Base-by-base conservation (phyloP, 2,113 vertebrate species). In the Hyaena hyaena region DNA sequence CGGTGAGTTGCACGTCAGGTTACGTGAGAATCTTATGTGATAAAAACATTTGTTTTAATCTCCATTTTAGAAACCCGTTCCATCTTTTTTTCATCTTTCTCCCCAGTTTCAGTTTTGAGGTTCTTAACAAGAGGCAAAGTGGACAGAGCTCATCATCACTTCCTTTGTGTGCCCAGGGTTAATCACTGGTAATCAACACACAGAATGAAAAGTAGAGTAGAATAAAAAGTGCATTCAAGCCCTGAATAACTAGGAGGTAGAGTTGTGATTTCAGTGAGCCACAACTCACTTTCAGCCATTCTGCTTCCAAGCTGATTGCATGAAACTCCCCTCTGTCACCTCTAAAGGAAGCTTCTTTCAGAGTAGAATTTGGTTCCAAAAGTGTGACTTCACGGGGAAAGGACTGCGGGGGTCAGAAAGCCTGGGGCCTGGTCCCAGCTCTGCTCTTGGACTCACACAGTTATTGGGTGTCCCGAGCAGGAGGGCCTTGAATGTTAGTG, bases 1-100 rank as follows among this genome's bases (percentile, higher is more conserved):
- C 99, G 50, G 99, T 99, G 98, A 98, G 99, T 69, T 35, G 74
- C 53, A 28, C 76, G 14, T 24, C 28, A 39, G 61, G 58, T 69
- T 31, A 31, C 14, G 0, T 48, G 21, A n/a, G 0, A 0, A 1
- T 26, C 79, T 87, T 28, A 3, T 1, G 0, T 28, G 1, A 58
- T 58, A 16, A 79, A 45, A 88, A 43, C 3, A 0, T 6, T 35
- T 12, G 19, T 8, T 81, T 11, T 7, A 83, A 77, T 28, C 88
- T 69, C 39, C 33, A 6, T 58, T 71, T 82, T 33, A 65, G 68
- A 66, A 86, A n/a, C 31, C 10, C 23, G 28, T 23, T 31, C 39
- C n/a, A 74, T 33, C 17, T 43, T 28, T 12, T 93, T 58, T 61
- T 76, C 17, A 55, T 31, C 8, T 63, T 63, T 39, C 6, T 50